A percentile compares a stretch with the other conserved stretches of the same genome.
Evolutionary conservation across 2,113 vertebrate species (phyloP).

Genomic region (Platichthys flesus): DNA sequence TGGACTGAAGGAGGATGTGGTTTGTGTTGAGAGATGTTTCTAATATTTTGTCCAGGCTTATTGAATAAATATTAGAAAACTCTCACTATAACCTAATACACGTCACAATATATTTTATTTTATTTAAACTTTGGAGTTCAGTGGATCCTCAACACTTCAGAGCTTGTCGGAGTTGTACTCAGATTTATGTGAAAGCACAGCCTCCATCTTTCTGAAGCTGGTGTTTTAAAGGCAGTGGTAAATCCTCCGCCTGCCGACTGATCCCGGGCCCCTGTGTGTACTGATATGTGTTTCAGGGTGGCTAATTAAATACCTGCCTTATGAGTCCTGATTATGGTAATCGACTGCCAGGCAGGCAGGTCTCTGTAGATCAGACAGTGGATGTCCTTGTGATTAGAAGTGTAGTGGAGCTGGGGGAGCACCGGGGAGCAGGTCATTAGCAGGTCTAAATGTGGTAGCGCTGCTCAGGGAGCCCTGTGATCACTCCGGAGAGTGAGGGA

Average conservation of each 20-base stretch:
- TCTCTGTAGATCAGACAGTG: slow-evolving; percentile 56
- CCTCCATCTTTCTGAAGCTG: slow-evolving; percentile 4
- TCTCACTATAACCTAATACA: too few species aligned
- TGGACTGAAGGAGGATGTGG: too few species aligned
- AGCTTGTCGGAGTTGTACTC: not conserved
- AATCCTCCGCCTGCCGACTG: slow-evolving; percentile 18
- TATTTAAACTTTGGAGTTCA: slow-evolving; percentile 15
- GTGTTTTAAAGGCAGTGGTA: slow-evolving; percentile 14
- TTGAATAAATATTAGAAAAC: too few species aligned
- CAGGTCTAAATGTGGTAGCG: slow-evolving; percentile 50
- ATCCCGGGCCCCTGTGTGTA: slow-evolving; percentile 28
- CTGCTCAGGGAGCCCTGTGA: slow-evolving; percentile 41
- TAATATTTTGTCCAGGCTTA: too few species aligned
- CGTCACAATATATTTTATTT: slow-evolving; percentile 1
- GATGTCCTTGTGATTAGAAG: slow-evolving; percentile 77
- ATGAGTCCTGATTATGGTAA: slow-evolving; percentile 76
- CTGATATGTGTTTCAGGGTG: slow-evolving; percentile 41
- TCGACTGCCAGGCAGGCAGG: slow-evolving; percentile 47
- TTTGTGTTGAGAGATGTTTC: too few species aligned
- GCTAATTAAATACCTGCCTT: slow-evolving; percentile 76
- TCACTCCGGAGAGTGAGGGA: slow-evolving; percentile 40
- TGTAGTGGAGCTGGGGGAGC: slow-evolving; percentile 46
- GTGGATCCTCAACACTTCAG: not conserved
- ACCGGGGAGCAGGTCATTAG: slow-evolving; percentile 55
- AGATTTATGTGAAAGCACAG: not conserved